These are phyloP conservation scores for Anagyrus pseudococci DNA, from an alignment of 2,888 invertebrate genomes.

Conservation along the genomic window DNA sequence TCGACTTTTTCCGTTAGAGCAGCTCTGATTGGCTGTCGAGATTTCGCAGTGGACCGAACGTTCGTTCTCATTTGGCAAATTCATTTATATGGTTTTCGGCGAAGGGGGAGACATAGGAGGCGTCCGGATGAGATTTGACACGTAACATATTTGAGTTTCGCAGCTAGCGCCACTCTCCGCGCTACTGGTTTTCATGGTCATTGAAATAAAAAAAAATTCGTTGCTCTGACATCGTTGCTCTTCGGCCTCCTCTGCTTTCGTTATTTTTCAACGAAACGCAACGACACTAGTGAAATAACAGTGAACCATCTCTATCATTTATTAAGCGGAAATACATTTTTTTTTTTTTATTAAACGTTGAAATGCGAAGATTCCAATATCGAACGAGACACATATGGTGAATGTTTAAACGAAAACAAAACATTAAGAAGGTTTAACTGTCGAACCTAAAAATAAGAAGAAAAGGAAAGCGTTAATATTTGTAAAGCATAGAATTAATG, in stretches of 20 bases:
- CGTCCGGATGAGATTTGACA: constrained; percentile 51
- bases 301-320: too few relatives aligned
- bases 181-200: constrained; percentile 50
- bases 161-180: constrained; percentile 53
- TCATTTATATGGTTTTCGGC: constrained; percentile 36
- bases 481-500: constrained; percentile 40
- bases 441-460: neutral
- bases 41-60: constrained; percentile 43
- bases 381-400: too few relatives aligned
- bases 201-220: constrained; percentile 35
- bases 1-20: constrained; percentile 42
- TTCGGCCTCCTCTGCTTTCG: neutral
- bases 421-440: too few relatives aligned
- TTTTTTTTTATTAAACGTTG: too few relatives aligned
- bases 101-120: constrained; percentile 16
- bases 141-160: constrained; percentile 50
- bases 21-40: constrained; percentile 53
- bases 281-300: too few relatives aligned
- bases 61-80: constrained; percentile 47
- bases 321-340: too few relatives aligned
- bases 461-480: constrained; percentile 18
- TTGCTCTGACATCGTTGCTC: constrained; percentile 13
- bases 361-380: too few relatives aligned
- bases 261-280: too few relatives aligned
- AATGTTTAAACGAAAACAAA: too few relatives aligned